A percentile compares a stretch with the other conserved stretches of the same genome.
Conservation (phyloP, 2,888 invertebrate species). For the Acanthosepion lycidas region DNA sequence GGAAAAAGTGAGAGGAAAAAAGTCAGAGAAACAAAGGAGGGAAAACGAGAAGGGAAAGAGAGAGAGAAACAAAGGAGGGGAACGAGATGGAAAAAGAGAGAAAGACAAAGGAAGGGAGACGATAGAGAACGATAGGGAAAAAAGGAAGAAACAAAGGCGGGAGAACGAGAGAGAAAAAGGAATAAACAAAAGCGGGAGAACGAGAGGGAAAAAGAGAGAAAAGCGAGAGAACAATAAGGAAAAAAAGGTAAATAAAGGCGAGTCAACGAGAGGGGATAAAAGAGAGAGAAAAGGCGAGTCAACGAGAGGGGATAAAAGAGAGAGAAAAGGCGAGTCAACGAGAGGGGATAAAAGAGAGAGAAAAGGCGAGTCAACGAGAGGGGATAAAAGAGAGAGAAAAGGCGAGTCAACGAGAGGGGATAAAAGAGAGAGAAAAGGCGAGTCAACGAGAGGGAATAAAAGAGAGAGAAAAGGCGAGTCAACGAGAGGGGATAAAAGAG, state of each 20-base stretch:
- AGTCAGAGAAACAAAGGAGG: neutral
- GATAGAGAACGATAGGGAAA: neutral
- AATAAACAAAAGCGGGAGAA: neutral
- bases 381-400: neutral
- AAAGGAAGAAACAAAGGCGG: neutral
- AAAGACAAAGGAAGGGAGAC: neutral
- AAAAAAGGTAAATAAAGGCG: neutral
- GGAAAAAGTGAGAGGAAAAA: too few relatives aligned
- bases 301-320: neutral
- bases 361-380: neutral
- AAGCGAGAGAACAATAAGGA: neutral
- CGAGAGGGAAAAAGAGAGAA: neutral
- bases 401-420: neutral
- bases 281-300: neutral
- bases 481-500: too few relatives aligned
- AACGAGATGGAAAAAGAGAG: neutral
- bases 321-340: too few relatives aligned
- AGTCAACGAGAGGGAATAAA: too few relatives aligned
- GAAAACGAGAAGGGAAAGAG: accelerated
- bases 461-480: too few relatives aligned
- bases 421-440: neutral
- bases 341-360: neutral
- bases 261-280: neutral
- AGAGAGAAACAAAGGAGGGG: too few relatives aligned
- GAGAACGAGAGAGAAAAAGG: neutral